phyloP scores from a whole-genome alignment of 1,140 invertebrate genomes.

The Schlechtendalia chinensis region DNA sequence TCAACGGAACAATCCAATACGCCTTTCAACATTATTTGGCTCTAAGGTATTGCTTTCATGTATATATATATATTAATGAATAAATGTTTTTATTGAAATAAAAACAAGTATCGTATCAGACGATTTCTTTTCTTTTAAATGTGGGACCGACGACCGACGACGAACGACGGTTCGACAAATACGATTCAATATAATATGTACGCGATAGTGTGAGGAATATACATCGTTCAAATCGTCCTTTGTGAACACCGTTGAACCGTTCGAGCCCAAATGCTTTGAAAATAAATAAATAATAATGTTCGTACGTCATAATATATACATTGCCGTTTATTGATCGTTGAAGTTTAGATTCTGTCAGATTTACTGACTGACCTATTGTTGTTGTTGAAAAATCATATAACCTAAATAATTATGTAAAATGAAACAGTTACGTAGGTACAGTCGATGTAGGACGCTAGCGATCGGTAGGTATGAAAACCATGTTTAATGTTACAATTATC shows the following conservation, averaged over 20 bases:
- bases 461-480: too few species aligned
- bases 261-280: not conserved
- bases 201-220: not conserved
- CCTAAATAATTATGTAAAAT: too few species aligned
- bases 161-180: slow-evolving; percentile 24
- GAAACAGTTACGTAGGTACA: too few species aligned
- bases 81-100: not conserved
- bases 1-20: too few species aligned
- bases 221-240: slow-evolving; percentile 26
- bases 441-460: too few species aligned
- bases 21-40: too few species aligned
- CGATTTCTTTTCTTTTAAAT: too few species aligned
- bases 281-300: slow-evolving; percentile 21
- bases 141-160: too few species aligned
- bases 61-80: not conserved
- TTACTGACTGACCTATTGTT: not conserved
- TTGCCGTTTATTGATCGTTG: not conserved
- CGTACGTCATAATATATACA: not conserved
- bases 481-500: too few species aligned
- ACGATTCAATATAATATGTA: slow-evolving; percentile 9
- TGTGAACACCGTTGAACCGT: slow-evolving; percentile 14
- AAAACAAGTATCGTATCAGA: too few species aligned
- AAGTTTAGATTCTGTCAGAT: slow-evolving; percentile 10
- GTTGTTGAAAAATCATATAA: too few species aligned
- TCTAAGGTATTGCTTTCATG: too few species aligned